A percentile compares a stretch with the other conserved stretches of the same genome.
Conservation (phyloP, 2,888 invertebrate species). For the Heliconius hortense region DNA sequence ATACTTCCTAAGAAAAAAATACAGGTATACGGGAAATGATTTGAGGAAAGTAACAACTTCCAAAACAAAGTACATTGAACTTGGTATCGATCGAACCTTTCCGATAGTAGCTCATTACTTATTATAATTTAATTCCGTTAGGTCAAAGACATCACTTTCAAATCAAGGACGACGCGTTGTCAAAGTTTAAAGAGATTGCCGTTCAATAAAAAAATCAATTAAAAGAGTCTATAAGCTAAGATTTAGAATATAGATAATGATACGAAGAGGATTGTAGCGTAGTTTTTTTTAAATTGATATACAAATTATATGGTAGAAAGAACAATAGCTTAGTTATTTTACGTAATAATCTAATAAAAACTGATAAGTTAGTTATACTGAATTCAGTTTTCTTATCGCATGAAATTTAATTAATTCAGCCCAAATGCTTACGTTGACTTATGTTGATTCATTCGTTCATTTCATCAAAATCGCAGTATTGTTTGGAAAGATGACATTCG, state of each 20-base stretch:
- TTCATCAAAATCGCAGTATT: neutral
- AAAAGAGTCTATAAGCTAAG: neutral
- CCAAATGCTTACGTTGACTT: neutral
- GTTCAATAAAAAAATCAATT: constrained; percentile 11
- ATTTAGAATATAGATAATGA: neutral
- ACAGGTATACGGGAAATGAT: neutral
- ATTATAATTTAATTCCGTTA: constrained; percentile 47
- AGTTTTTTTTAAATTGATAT: neutral
- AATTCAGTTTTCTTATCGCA: neutral
- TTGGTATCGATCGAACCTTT: constrained; percentile 17
- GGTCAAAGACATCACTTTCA: constrained; percentile 50
- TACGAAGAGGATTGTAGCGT: neutral
- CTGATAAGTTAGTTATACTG: neutral
- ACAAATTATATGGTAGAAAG: neutral
- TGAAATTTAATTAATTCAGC: neutral
- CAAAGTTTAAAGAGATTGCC: constrained; percentile 32
- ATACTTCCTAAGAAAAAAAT: neutral
- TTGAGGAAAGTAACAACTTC: constrained; percentile 4
- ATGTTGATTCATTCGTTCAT: neutral
- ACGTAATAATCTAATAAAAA: neutral
- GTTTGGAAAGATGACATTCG: neutral
- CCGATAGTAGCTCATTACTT: constrained; percentile 25
- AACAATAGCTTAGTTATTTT: neutral
- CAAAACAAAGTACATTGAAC: constrained; percentile 13
- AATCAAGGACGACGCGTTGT: constrained; percentile 46